Conservation (phyloP, 2,888 invertebrate species). For the Cerastoderma edule region DNA sequence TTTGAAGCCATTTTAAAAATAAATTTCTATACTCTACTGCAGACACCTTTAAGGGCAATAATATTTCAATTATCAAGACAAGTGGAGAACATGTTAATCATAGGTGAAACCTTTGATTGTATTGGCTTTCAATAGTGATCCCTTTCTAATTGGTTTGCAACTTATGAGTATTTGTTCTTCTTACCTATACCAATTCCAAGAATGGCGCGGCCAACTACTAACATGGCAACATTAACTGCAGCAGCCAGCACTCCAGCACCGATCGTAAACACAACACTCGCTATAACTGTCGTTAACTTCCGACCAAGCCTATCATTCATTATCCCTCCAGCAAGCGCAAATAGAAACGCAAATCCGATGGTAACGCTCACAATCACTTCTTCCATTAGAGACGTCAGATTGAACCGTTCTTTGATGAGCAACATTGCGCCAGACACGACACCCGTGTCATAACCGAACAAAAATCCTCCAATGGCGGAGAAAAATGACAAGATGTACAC, state of each 20-base stretch:
- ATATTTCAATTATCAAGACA: no score
- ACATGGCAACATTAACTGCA: slow-evolving; percentile 80
- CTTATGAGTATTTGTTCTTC: no score
- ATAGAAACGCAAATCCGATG: slow-evolving; percentile 84
- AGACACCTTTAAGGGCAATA: no score
- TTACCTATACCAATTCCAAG: slow-evolving; percentile 85
- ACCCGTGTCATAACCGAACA: slow-evolving; percentile 87
- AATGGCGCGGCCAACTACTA: slow-evolving; percentile 84
- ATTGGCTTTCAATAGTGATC: no score
- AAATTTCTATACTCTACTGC: no score
- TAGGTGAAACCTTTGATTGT: no score
- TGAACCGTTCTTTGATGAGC: slow-evolving; percentile 82
- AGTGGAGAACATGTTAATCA: no score
- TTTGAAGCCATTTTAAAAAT: no score
- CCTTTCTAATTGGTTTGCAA: not conserved
- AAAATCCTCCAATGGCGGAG: slow-evolving; percentile 84
- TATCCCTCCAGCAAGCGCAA: slow-evolving; percentile 84
- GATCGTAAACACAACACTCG: slow-evolving; percentile 84
- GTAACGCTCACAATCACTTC: slow-evolving; percentile 85
- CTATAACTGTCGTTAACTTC: slow-evolving; percentile 85
- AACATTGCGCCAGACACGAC: slow-evolving; percentile 86
- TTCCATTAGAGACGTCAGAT: slow-evolving; percentile 84
- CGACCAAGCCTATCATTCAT: slow-evolving; percentile 85
- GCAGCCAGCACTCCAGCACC: slow-evolving; percentile 85
- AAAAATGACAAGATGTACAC: slow-evolving; percentile 77